Base-by-base conservation (phyloP, 2,113 vertebrate genomes). In the Campylomormyrus numenius region DNA sequence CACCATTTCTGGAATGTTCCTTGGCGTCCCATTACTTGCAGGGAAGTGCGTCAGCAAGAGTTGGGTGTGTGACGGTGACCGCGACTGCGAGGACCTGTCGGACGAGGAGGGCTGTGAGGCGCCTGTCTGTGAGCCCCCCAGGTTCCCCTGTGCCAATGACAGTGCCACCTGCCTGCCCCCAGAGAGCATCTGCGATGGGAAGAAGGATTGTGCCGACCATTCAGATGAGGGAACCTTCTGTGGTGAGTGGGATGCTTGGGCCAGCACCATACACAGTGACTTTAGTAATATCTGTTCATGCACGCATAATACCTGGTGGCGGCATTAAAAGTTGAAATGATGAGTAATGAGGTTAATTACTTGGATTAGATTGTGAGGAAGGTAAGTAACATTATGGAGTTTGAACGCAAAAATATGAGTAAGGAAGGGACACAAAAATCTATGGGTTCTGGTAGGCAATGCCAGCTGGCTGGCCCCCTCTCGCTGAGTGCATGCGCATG, bases 41-140 rank as follows among this genome's bases (percentile, higher is more conserved):
- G 97, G 97, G 94, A 97, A 96, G 95, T 98, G 97, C 91, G 96
- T 98, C 95, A 97, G 96, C 93, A 97, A 96, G 92, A 96, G 95
- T 31, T 98, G 97, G 97, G 95, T 97, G 1, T 98, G 97, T 93
- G 97, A 98, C 92, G 97, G 97, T 89, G 97, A 97, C 94, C 95
- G 96, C 56, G 97, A 98, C 92, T 98, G 97, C 92, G 97, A 97
- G 94, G 97, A 98, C 94, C 96, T 96, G 66, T 97, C 97, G 74
- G 97, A 98, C 93, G 97, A 98, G 94, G 96, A 96, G 90, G 94
- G 95, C 91, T 98, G 97, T 93, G 96, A 96, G 92, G 94, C 92
- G 89, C 96, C 95, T 88, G 92, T 95, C 93, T 98, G 97, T 92
- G 97, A 96, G 91, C 96, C 97, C 88, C 97, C 97, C 91, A 96